phyloP scores from a whole-genome alignment of 1,140 invertebrate genomes.

The Cyphomyrmex costatus region DNA sequence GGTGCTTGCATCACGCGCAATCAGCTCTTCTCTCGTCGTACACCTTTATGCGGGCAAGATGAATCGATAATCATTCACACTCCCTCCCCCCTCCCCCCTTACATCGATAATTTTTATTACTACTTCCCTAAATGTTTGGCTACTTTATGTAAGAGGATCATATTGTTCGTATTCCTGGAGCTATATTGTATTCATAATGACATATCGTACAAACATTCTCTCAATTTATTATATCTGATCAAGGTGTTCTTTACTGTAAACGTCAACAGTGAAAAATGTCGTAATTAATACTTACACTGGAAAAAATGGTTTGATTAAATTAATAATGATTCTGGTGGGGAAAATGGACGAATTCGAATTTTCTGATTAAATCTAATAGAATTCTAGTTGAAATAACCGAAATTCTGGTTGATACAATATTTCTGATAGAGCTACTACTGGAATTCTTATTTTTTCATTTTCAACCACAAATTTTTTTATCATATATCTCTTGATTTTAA shows the following conservation, averaged over 20 bases:
- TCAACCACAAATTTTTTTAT: too few relatives aligned
- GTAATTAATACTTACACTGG: not conserved
- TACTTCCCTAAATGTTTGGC: not conserved
- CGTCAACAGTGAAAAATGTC: not conserved
- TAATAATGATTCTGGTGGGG: too few relatives aligned
- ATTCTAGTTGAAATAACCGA: too few relatives aligned
- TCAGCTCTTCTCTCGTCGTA: slow-evolving; percentile 11
- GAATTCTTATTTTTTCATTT: too few relatives aligned
- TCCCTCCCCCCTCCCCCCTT: too few relatives aligned
- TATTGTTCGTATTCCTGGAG: not conserved
- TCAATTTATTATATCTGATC: not conserved
- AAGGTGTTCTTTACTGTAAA: not conserved
- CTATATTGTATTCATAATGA: not conserved
- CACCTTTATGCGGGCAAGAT: slow-evolving; percentile 12
- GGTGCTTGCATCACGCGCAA: slow-evolving; percentile 29
- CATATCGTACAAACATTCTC: not conserved
- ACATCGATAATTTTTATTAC: not conserved
- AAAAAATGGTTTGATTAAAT: too few relatives aligned
- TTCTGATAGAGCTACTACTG: too few relatives aligned
- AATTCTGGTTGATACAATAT: too few relatives aligned
- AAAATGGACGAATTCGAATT: too few relatives aligned
- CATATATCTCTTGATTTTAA: not conserved
- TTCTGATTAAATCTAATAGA: too few relatives aligned
- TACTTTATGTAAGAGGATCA: not conserved
- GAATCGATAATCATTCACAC: not conserved